phyloP scores from a whole-genome alignment of 2,888 invertebrate genomes.

The Dynastes grantii region DNA sequence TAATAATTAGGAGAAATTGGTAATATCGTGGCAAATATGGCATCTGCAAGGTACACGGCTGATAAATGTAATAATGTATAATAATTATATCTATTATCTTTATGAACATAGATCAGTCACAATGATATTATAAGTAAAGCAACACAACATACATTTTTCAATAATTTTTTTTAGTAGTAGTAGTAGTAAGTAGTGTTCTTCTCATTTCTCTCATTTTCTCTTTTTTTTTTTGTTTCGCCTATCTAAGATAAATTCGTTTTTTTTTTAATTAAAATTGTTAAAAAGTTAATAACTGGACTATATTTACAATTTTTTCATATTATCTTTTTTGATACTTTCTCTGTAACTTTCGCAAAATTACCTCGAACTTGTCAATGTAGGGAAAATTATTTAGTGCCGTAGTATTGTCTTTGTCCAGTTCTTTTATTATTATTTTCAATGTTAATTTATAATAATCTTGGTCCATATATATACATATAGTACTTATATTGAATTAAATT shows the following conservation, averaged over 20 bases:
- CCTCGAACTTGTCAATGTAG: constrained; percentile 47
- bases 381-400: constrained; percentile 45
- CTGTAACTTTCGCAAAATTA: constrained; percentile 38
- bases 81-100: constrained; percentile 56
- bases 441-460: constrained; percentile 23
- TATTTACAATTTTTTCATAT: constrained; percentile 69
- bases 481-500: background rate
- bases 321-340: constrained; percentile 60
- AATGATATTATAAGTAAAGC: constrained; percentile 70
- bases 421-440: constrained; percentile 18
- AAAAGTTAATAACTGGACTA: constrained; percentile 72
- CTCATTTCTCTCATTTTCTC: constrained; percentile 55
- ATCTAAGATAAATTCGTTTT: constrained; percentile 72
- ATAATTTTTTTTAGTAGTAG: constrained; percentile 59
- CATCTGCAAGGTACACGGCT: constrained; percentile 70
- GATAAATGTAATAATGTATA: constrained; percentile 63
- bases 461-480: constrained; percentile 33
- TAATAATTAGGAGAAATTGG: constrained; percentile 22
- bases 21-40: constrained; percentile 54
- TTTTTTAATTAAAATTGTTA: constrained; percentile 70
- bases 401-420: constrained; percentile 28
- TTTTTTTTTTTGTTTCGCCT: constrained; percentile 63
- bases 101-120: constrained; percentile 69
- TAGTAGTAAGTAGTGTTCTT: constrained; percentile 37
- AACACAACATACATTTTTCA: constrained; percentile 70